Percentiles rank a stretch among this genome's conserved stretches.
These are phyloP conservation scores for Spinibarbus caldwelli DNA, from an alignment of 2,797 vertebrate species.

Conservation along the genomic window DNA sequence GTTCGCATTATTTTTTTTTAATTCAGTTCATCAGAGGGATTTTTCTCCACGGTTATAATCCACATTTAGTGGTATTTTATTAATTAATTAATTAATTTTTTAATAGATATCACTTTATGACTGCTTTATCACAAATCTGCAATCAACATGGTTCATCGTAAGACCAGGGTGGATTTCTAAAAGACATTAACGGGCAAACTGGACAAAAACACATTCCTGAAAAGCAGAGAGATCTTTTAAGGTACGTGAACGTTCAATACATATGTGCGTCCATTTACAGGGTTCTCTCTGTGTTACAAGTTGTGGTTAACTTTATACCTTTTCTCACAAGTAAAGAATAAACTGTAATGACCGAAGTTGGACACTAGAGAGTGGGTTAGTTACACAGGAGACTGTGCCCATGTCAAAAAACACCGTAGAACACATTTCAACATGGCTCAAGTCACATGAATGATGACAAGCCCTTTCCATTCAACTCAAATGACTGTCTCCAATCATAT, in stretches of 20 bases:
- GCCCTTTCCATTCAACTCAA: not conserved
- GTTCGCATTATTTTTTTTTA: not conserved
- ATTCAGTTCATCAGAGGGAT: not conserved
- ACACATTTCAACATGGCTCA: not conserved
- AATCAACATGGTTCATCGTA: not conserved
- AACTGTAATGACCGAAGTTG: not conserved
- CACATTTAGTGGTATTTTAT: not conserved
- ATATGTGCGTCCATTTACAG: not conserved
- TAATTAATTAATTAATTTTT: too few species aligned
- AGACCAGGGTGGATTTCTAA: not conserved
- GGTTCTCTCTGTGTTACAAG: not conserved
- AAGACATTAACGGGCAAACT: not conserved
- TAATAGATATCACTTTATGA: not conserved
- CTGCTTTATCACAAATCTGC: not conserved
- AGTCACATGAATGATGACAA: not conserved
- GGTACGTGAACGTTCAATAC: not conserved
- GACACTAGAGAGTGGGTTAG: conserved; percentile 36
- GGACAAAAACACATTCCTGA: not conserved
- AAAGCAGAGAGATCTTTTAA: not conserved
- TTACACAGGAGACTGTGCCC: conserved; percentile 2
- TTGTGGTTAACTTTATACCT: not conserved
- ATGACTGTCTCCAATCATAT: not conserved
- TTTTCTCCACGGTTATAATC: not conserved
- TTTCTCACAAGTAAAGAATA: not conserved
- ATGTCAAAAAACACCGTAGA: not conserved